Conservation (phyloP, 23 tunicate species). For the Ascidia mentula region DNA sequence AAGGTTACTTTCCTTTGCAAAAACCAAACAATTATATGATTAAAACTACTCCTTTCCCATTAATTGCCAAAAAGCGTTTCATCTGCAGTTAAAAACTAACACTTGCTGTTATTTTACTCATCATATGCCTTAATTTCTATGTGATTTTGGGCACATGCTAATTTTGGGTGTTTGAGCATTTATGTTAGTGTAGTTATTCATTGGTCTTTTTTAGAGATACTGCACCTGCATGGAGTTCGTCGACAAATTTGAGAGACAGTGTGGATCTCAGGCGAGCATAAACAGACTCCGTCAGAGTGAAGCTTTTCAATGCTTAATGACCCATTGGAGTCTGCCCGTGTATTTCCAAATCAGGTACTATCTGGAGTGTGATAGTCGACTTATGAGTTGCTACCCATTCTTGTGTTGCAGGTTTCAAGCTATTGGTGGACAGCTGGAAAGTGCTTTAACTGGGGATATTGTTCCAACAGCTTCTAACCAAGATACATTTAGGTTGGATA, state of each 20-base stretch:
- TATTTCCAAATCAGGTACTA: slow-evolving; percentile 84
- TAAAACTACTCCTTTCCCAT: too few relatives aligned
- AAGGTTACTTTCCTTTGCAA: too few relatives aligned
- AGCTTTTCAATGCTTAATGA: slow-evolving; percentile 38
- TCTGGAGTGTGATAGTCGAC: neutral
- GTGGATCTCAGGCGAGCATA: slow-evolving; percentile 95
- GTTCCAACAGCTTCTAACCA: neutral
- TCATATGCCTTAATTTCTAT: too few relatives aligned
- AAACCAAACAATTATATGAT: too few relatives aligned
- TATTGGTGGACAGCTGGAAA: slow-evolving; percentile 71
- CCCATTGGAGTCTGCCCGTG: slow-evolving; percentile 94
- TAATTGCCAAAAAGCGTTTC: too few relatives aligned
- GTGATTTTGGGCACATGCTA: too few relatives aligned
- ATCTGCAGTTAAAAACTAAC: too few relatives aligned
- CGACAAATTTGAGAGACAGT: slow-evolving; percentile 60
- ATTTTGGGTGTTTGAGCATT: too few relatives aligned
- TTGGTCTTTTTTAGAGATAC: slow-evolving; percentile 63
- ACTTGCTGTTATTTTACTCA: too few relatives aligned
- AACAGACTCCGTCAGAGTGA: slow-evolving; percentile 71
- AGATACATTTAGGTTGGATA: neutral
- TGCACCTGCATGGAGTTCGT: slow-evolving; percentile 69
- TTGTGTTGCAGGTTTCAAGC: slow-evolving; percentile 58
- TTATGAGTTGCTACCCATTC: neutral
- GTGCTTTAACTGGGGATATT: neutral
- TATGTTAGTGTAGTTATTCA: too few relatives aligned